Percentiles rank a stretch among this genome's conserved stretches.
These are phyloP conservation scores for Leucoraja erinaceus DNA, from an alignment of 2,113 vertebrate genomes.

Conservation along the genomic window DNA sequence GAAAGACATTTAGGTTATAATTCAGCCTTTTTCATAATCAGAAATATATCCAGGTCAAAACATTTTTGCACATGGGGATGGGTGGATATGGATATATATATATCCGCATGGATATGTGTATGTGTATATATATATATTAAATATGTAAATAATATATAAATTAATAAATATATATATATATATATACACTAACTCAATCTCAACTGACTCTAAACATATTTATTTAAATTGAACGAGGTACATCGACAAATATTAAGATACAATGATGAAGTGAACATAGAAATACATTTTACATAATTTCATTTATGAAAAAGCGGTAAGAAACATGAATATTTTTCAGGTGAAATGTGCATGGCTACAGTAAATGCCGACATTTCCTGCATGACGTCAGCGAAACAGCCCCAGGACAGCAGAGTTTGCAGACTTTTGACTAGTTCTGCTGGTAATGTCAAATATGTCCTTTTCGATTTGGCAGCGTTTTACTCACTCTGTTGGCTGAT, in stretches of 20 bases:
- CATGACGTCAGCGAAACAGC: conserved; percentile 17
- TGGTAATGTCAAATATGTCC: background rate
- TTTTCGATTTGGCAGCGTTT: conserved; percentile 21
- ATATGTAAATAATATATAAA: background rate
- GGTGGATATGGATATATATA: too few relatives aligned
- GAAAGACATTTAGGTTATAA: background rate
- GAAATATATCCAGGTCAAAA: background rate
- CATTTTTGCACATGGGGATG: background rate
- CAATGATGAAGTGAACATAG: background rate
- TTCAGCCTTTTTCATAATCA: background rate
- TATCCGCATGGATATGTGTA: too few relatives aligned
- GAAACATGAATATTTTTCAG: conserved; percentile 24
- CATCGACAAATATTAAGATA: background rate
- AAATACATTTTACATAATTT: background rate
- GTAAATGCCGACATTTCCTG: background rate
- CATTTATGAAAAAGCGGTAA: background rate
- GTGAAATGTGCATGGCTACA: conserved; percentile 17
- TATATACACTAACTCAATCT: background rate
- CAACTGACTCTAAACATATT: background rate
- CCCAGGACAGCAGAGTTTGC: background rate
- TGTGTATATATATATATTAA: too few relatives aligned
- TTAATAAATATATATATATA: background rate
- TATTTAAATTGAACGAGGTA: background rate
- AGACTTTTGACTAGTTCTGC: background rate
- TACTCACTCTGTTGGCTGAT: conserved; percentile 16